These are phyloP conservation scores for Sebastes cheni DNA, from an alignment of 2,797 vertebrate species.

Conservation along the genomic window DNA sequence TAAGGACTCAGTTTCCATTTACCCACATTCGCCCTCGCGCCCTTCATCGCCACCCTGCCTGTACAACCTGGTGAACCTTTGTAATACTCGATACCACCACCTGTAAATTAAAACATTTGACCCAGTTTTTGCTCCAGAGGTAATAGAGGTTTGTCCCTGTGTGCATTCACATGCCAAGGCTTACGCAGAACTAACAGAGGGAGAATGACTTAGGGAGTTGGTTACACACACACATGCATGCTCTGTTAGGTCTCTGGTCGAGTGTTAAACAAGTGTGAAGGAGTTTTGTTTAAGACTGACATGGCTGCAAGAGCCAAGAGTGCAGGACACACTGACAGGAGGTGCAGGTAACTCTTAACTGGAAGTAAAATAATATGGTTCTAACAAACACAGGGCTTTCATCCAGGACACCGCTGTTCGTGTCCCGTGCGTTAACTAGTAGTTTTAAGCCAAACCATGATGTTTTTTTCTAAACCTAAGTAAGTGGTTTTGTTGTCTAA, in stretches of 20 bases:
- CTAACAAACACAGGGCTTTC: too few relatives aligned
- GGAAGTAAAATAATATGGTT: too few relatives aligned
- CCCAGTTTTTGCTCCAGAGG: constrained; percentile 67
- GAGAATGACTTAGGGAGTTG: constrained; percentile 13
- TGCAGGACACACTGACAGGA: too few relatives aligned
- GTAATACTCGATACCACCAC: constrained; percentile 64
- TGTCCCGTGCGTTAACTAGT: too few relatives aligned
- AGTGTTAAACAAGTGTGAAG: constrained; percentile 1
- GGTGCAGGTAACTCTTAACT: too few relatives aligned
- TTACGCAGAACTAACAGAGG: constrained; percentile 15
- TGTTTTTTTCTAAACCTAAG: too few relatives aligned
- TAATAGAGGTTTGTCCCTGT: constrained; percentile 52
- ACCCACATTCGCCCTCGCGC: constrained; percentile 11
- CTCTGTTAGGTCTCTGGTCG: background rate
- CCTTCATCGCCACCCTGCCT: constrained; percentile 50
- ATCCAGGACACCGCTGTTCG: too few relatives aligned
- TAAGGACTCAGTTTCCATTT: constrained; percentile 48
- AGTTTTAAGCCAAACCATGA: background rate
- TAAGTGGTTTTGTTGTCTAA: too few relatives aligned
- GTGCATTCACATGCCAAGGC: constrained; percentile 30
- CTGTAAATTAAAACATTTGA: constrained; percentile 81
- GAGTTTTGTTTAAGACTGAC: background rate
- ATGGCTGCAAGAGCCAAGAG: background rate
- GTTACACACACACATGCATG: background rate
- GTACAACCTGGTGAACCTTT: constrained; percentile 78